Evolutionary conservation across 2,113 vertebrate species (phyloP).

Genomic region (Melanocharis versteri): DNA sequence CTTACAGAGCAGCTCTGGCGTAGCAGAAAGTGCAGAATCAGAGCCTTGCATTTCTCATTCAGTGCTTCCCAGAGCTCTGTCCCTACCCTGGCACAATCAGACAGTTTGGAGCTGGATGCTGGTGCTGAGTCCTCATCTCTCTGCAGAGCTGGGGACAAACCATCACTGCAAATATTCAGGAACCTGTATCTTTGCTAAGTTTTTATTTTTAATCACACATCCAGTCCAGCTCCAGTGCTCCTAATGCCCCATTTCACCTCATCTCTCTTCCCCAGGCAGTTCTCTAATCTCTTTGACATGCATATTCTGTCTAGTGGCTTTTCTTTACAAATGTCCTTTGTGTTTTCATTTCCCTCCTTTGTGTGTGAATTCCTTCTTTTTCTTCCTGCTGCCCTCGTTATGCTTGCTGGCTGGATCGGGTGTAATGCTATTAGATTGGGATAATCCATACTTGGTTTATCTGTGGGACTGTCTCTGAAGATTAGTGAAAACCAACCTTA

Average conservation of each 20-base stretch:
- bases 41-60: background rate
- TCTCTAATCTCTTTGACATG: constrained; percentile 43
- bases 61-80: background rate
- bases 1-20: background rate
- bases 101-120: background rate
- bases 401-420: background rate
- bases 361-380: constrained; percentile 53
- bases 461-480: constrained; percentile 62
- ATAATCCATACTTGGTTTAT: constrained; percentile 64
- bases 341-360: constrained; percentile 55
- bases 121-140: background rate
- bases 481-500: constrained; percentile 45
- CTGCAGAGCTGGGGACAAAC: background rate
- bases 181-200: background rate
- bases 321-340: constrained; percentile 49
- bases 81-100: rapidly evolving
- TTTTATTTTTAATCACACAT: background rate
- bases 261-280: background rate
- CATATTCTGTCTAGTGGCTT: constrained; percentile 43
- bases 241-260: background rate
- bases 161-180: background rate
- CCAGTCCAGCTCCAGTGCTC: constrained; percentile 1
- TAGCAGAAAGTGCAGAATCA: background rate
- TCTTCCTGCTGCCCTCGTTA: constrained; percentile 27
- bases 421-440: constrained; percentile 63